phyloP scores from a whole-genome alignment of 2,888 invertebrate genomes.

The Apamea anceps region DNA sequence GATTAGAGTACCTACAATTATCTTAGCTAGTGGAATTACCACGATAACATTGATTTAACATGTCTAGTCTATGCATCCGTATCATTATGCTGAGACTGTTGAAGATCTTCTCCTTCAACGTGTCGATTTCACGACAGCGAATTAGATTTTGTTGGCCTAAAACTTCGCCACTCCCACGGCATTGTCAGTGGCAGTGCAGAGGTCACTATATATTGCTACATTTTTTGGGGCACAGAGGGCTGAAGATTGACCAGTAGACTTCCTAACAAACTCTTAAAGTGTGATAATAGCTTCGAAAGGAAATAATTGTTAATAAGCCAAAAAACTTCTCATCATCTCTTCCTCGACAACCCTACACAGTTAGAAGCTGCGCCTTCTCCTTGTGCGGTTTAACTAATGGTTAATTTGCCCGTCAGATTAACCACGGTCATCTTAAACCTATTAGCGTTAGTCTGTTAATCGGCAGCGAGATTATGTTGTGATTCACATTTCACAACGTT shows the following conservation, averaged over 20 bases:
- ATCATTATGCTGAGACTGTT: background rate
- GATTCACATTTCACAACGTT: conserved; percentile 73
- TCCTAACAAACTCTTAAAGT: background rate
- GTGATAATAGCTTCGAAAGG: background rate
- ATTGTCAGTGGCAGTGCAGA: background rate
- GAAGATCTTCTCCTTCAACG: too few relatives aligned
- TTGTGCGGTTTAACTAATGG: conserved; percentile 81
- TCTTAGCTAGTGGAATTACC: background rate
- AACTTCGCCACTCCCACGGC: background rate
- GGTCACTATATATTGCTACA: too few relatives aligned
- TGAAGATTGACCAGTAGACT: background rate
- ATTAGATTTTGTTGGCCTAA: background rate
- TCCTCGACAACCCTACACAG: conserved; percentile 56
- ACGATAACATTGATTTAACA: background rate
- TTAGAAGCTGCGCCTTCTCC: conserved; percentile 61
- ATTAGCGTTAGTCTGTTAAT: conserved; percentile 81
- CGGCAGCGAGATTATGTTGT: conserved; percentile 75
- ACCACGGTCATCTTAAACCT: conserved; percentile 80
- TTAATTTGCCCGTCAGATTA: conserved; percentile 80
- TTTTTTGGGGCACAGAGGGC: background rate
- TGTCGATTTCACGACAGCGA: background rate
- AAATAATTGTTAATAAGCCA: background rate
- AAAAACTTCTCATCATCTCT: background rate
- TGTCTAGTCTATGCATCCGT: too few relatives aligned
- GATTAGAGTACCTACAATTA: background rate